These are phyloP conservation scores for Holotrichia oblita DNA, from an alignment of 1,140 invertebrate species.

Conservation along the genomic window DNA sequence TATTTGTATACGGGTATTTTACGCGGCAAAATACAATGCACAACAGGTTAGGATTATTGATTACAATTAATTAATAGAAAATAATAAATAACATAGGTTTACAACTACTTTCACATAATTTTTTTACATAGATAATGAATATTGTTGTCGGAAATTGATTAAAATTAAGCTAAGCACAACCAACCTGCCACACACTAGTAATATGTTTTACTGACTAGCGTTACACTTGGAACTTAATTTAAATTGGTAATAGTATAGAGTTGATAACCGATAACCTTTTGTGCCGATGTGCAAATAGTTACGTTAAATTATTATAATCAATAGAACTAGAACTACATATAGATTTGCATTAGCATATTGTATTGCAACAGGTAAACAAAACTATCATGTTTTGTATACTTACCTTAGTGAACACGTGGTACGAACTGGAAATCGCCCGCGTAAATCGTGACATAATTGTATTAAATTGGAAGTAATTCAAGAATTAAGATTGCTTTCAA, in stretches of 20 bases:
- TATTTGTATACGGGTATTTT: too few relatives aligned
- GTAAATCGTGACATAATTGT: neutral
- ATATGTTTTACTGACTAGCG: neutral
- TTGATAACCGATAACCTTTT: neutral
- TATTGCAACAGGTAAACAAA: neutral
- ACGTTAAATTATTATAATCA: neutral
- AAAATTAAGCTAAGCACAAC: too few relatives aligned
- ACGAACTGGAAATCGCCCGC: neutral
- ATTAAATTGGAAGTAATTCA: neutral
- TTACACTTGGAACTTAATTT: neutral
- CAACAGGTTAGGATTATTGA: too few relatives aligned
- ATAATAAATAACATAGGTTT: too few relatives aligned
- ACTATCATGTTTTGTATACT: neutral
- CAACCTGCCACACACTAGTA: too few relatives aligned
- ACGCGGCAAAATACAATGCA: too few relatives aligned
- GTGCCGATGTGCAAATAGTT: neutral
- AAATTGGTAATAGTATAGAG: neutral
- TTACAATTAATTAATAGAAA: too few relatives aligned
- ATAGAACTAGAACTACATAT: neutral
- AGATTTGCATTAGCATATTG: neutral
- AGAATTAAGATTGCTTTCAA: neutral
- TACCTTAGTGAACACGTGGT: conserved; percentile 10
- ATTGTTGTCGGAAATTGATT: too few relatives aligned
- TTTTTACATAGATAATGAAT: too few relatives aligned
- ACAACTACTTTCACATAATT: too few relatives aligned